Evolutionary conservation across 2,797 vertebrate genomes (phyloP).

Genomic region (Cossypha polioptera): DNA sequence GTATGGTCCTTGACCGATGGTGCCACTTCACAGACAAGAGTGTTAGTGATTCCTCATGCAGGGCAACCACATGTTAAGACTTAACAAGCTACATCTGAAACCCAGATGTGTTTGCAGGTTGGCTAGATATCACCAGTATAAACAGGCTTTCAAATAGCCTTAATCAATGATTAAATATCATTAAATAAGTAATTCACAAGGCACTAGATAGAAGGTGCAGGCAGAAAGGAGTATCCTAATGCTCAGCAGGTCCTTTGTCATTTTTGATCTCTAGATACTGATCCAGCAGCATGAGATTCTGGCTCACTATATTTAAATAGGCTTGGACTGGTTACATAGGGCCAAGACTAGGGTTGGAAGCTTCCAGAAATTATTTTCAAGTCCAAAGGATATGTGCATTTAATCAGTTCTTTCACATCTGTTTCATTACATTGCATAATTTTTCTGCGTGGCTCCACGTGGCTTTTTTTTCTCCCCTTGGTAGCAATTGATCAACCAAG

Average conservation of each 20-base stretch:
- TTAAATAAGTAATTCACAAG: neutral
- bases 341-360: neutral
- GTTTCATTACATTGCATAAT: neutral
- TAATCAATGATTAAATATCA: neutral
- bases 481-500: neutral
- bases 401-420: neutral
- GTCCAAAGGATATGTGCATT: neutral
- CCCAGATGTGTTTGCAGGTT: neutral
- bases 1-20: rapidly evolving
- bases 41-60: neutral
- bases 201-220: neutral
- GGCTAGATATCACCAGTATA: neutral
- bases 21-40: neutral
- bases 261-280: neutral
- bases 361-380: neutral
- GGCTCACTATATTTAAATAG: neutral
- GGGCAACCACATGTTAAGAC: neutral
- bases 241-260: neutral
- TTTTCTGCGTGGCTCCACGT: neutral
- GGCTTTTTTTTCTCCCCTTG: neutral
- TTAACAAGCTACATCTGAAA: neutral
- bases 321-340: neutral
- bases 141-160: neutral
- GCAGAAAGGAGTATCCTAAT: neutral
- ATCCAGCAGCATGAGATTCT: neutral